These are phyloP conservation scores for Chaitophorus viminalis DNA, from an alignment of 2,888 invertebrate genomes.

Conservation along the genomic window DNA sequence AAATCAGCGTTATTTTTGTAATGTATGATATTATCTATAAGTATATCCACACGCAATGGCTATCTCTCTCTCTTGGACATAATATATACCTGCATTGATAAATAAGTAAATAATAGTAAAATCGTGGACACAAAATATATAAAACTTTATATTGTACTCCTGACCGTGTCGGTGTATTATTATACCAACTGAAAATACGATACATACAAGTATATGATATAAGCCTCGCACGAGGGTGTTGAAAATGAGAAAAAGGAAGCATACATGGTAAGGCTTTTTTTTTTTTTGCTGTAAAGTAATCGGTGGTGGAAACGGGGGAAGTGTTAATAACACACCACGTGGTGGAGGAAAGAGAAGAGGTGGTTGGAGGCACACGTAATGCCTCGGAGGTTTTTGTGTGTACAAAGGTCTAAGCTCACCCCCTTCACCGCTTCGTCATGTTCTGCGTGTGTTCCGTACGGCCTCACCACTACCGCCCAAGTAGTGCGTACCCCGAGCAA, in stretches of 20 bases:
- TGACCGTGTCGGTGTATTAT: background rate
- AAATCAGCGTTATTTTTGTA: too few relatives aligned
- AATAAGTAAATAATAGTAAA: too few relatives aligned
- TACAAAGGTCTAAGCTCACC: conserved; percentile 44
- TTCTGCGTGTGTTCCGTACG: background rate
- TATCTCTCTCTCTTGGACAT: too few relatives aligned
- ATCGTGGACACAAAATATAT: too few relatives aligned
- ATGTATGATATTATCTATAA: too few relatives aligned
- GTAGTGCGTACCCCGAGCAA: too few relatives aligned
- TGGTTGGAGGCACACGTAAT: background rate
- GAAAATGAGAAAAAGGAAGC: conserved; percentile 45
- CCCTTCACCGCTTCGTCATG: background rate
- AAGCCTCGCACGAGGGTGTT: conserved; percentile 15
- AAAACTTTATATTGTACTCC: background rate
- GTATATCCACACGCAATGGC: too few relatives aligned
- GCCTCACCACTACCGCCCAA: background rate
- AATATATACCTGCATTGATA: too few relatives aligned
- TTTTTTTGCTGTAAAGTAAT: conserved; percentile 27
- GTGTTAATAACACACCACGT: conserved; percentile 29
- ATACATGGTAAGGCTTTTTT: conserved; percentile 1
- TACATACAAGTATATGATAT: background rate
- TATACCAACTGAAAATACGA: background rate
- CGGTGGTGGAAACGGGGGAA: conserved; percentile 21
- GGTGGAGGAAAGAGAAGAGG: background rate
- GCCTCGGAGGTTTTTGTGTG: conserved; percentile 44